Percentiles rank a stretch among this genome's conserved stretches.
Conservation (phyloP, 2,113 vertebrate genomes). For the Entomyzon cyanotis region DNA sequence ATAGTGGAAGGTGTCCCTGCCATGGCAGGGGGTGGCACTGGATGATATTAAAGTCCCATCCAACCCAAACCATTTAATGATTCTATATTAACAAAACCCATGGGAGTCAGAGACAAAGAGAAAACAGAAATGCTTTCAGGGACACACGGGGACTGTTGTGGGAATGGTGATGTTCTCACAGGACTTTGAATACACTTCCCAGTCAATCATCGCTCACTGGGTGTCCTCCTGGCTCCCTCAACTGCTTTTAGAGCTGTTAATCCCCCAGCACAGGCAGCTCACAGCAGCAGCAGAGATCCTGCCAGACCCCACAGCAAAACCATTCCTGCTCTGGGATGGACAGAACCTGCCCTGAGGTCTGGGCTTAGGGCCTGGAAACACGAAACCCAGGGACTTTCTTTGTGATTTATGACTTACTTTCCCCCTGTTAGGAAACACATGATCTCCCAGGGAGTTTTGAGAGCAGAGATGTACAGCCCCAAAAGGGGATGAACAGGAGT, state of each 20-base stretch:
- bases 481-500: too few relatives aligned
- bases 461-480: not conserved
- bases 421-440: not conserved
- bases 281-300: not conserved
- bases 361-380: not conserved
- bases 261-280: not conserved
- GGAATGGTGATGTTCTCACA: not conserved
- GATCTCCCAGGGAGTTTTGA: not conserved
- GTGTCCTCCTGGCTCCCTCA: not conserved
- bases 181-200: not conserved
- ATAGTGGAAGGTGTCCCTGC: not conserved
- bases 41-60: not conserved
- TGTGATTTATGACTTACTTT: not conserved
- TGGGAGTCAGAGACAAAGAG: not conserved
- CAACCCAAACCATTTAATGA: not conserved
- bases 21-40: not conserved
- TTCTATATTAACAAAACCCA: not conserved
- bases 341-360: not conserved
- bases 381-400: fast-evolving
- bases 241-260: not conserved
- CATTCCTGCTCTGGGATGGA: not conserved
- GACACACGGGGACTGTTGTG: not conserved
- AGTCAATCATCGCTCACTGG: not conserved
- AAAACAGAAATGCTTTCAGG: not conserved
- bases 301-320: not conserved